Evolutionary conservation across 2,888 invertebrate genomes (phyloP).

Genomic region (Galerucella nymphaeae): DNA sequence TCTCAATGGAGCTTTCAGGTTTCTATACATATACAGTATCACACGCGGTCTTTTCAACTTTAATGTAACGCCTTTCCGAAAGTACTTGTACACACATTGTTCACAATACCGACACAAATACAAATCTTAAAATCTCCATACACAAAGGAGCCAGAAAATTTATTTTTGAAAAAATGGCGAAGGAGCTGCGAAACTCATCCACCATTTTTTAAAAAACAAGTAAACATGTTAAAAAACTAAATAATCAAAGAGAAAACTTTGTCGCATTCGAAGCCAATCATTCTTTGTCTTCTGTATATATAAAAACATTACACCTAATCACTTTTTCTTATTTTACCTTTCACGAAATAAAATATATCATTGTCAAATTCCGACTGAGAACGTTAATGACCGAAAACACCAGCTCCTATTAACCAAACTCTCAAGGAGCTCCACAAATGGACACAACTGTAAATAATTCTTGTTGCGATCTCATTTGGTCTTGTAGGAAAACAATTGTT

Average conservation of each 20-base stretch:
- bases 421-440: not conserved
- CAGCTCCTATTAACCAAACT: not conserved
- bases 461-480: too few relatives aligned
- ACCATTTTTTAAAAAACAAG: not conserved
- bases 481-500: too few relatives aligned
- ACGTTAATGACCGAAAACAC: not conserved
- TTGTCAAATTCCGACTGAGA: not conserved
- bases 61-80: not conserved
- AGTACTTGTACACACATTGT: not conserved
- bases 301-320: too few relatives aligned
- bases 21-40: slow-evolving; percentile 7
- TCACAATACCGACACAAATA: not conserved
- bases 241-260: too few relatives aligned
- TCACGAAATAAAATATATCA: not conserved
- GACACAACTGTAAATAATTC: too few relatives aligned
- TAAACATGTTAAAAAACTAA: too few relatives aligned
- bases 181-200: not conserved
- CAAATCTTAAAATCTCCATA: not conserved
- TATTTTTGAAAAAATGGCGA: not conserved
- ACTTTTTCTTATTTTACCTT: not conserved
- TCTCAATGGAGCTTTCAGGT: slow-evolving; percentile 7
- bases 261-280: too few relatives aligned
- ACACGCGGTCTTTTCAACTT: not conserved
- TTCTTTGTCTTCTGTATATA: too few relatives aligned
- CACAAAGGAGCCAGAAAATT: not conserved